phyloP scores from a whole-genome alignment of 2,797 vertebrate species.

The Nyctibius grandis region DNA sequence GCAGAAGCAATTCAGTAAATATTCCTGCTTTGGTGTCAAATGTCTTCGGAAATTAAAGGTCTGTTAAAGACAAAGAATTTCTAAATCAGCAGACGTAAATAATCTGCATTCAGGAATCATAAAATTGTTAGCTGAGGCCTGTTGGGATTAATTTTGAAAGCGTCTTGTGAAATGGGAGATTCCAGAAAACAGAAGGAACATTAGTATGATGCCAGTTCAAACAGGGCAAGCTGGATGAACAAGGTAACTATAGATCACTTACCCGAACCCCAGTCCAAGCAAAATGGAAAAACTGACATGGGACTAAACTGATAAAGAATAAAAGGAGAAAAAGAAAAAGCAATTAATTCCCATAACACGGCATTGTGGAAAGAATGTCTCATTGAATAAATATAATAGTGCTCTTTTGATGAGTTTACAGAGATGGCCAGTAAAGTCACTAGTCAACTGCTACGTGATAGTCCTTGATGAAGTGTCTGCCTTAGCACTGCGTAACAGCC shows the following conservation, averaged over 20 bases:
- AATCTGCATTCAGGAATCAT: background rate
- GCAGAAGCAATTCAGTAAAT: background rate
- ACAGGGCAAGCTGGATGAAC: conserved; percentile 51
- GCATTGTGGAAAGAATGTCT: conserved; percentile 22
- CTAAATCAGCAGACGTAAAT: background rate
- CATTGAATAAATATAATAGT: background rate
- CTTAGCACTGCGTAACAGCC: background rate
- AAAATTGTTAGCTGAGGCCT: background rate
- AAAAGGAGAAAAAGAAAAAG: background rate
- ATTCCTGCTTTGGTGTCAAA: background rate
- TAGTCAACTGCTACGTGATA: background rate
- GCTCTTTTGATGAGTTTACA: background rate
- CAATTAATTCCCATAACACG: background rate
- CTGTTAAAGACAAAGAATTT: background rate
- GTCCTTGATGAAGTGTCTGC: background rate
- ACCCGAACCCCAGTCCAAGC: background rate
- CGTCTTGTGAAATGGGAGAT: background rate
- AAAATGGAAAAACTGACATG: conserved; percentile 51
- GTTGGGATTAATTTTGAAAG: conserved; percentile 1
- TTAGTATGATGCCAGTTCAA: background rate
- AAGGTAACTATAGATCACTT: conserved; percentile 16
- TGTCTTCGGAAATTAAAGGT: background rate
- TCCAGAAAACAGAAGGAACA: background rate
- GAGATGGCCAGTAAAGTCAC: background rate
- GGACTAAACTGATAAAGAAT: conserved; percentile 6